A percentile compares a stretch with the other conserved stretches of the same genome.
These are phyloP conservation scores for Globodera ellingtonae DNA, from an alignment of 1,140 invertebrate species.

Conservation along the genomic window DNA sequence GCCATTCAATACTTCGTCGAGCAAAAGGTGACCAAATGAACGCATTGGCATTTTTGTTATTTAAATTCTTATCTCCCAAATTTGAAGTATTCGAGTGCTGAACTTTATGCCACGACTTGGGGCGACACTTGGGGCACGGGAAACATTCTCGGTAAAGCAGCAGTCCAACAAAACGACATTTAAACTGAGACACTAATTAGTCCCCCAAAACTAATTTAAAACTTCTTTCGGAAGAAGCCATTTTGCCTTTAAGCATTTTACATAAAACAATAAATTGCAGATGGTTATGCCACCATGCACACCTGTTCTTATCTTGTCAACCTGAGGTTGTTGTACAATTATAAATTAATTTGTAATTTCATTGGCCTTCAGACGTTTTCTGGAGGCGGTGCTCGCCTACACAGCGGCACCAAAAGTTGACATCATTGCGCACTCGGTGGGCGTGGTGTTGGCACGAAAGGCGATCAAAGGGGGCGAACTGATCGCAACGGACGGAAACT, in stretches of 20 bases:
- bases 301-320: constrained; percentile 60
- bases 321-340: constrained; percentile 42
- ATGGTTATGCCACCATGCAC: constrained; percentile 54
- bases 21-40: constrained; percentile 44
- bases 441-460: constrained; percentile 51
- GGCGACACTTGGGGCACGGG: constrained; percentile 65
- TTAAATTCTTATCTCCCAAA: too few relatives aligned
- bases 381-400: constrained; percentile 61
- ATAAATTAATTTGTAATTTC: background rate
- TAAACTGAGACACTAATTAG: background rate
- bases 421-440: constrained; percentile 63
- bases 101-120: constrained; percentile 64
- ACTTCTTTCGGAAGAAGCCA: background rate
- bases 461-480: constrained; percentile 62
- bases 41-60: background rate
- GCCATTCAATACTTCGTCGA: constrained; percentile 64
- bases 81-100: constrained; percentile 48
- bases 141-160: constrained; percentile 53
- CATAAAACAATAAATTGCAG: background rate
- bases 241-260: background rate
- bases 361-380: constrained; percentile 41
- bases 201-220: background rate
- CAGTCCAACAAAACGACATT: background rate
- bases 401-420: constrained; percentile 61
- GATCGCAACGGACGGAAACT: constrained; percentile 65